Percentiles rank a stretch among this genome's conserved stretches.
These are phyloP conservation scores for Dicentrarchus labrax DNA, from an alignment of 2,113 vertebrate species.

Conservation along the genomic window DNA sequence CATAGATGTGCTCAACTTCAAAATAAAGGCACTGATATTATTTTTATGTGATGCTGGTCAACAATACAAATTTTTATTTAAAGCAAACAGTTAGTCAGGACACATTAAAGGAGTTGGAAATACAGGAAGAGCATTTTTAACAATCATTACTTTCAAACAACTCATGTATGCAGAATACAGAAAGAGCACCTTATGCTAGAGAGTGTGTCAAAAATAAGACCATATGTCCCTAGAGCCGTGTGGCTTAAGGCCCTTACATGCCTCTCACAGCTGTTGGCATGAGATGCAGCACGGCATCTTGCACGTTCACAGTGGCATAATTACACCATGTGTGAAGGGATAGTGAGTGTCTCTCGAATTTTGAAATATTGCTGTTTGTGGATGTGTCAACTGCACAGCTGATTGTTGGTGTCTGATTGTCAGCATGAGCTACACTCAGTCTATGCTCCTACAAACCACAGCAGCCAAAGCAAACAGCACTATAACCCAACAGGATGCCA, in stretches of 20 bases:
- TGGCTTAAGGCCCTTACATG: conserved; percentile 14
- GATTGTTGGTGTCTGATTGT: conserved; percentile 28
- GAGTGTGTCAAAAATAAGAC: conserved; percentile 11
- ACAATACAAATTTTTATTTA: neutral
- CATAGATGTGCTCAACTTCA: neutral
- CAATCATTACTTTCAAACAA: neutral
- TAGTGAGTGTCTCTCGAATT: conserved; percentile 35
- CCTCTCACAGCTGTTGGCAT: conserved; percentile 27
- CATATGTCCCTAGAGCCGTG: conserved; percentile 5
- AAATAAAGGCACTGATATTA: neutral
- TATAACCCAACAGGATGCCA: neutral
- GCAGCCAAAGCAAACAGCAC: neutral
- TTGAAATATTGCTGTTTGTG: conserved; percentile 21
- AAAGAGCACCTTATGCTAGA: neutral
- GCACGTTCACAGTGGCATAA: conserved; percentile 33
- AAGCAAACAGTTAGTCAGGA: too few species aligned
- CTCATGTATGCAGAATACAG: neutral
- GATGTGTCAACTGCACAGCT: conserved; percentile 33
- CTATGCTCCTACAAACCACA: neutral
- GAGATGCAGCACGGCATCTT: neutral
- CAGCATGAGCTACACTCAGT: conserved; percentile 9
- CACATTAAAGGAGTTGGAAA: neutral
- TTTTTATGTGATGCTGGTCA: conserved; percentile 1
- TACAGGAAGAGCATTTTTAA: neutral
- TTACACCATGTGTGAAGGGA: conserved; percentile 45